Base-by-base conservation (phyloP, 2,113 vertebrate genomes). In the Otis tarda region DNA sequence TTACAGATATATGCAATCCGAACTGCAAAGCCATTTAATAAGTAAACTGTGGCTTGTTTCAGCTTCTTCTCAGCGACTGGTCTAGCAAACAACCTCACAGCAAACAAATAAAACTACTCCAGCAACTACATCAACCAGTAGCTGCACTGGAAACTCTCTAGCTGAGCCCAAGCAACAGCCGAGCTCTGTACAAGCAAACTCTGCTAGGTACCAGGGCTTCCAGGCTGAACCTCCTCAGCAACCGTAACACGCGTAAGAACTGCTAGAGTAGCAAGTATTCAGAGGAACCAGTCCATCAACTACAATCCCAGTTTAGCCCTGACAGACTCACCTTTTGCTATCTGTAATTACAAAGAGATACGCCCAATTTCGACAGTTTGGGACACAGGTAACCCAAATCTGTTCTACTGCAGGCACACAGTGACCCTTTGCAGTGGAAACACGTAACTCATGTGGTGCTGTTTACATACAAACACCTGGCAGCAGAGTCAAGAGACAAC, bases 221-320 rank as follows among this genome's bases (percentile, higher is more conserved):
- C 55, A 30, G 65, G 60, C 5, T 74, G 43, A 80, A 21, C 55
- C 24, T 57, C 25, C 55, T 41, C 61, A 69, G 43, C 33, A 74
- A 30, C 18, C 21, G 7, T 3, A 47, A 17, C 4, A 12, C 2
- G 0, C 5, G 6, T 7, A 57, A 73, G n/a, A 47, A 31, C 12
- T 2, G 30, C 41, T 12, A 19, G 17, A 45, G 49, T 3, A 57
- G 33, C 25, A 47, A n/a, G 20, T 2, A 41, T 37, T 64, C 61
- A 80, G 19, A 69, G 52, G 16, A 77, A 76, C 17, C 33, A 43
- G 47, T 24, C 35, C 41, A 57, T 22, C 71, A 76, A 9, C 63
- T n/a, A 19, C n/a, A 65, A 12, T 12, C 37, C 47, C 35, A 67
- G 4, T 53, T 57, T 33, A 82, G 37, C 22, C 30, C 73, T 19